These are phyloP conservation scores for Apodemia duryi DNA, from an alignment of 2,888 invertebrate genomes.

Conservation along the genomic window DNA sequence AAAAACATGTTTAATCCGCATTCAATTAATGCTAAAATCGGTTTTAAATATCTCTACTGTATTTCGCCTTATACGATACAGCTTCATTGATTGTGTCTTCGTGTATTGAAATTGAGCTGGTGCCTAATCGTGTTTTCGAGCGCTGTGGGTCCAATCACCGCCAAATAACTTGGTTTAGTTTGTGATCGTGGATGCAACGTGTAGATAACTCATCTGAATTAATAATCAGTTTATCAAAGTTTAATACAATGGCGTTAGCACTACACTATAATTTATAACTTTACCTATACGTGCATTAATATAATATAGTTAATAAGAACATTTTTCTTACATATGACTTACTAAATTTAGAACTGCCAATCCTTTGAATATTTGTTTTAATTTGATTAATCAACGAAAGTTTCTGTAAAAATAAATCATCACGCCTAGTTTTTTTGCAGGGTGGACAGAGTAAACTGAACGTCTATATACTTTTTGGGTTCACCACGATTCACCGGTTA, in stretches of 20 bases:
- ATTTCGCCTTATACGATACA: constrained; percentile 9
- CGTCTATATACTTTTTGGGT: too few relatives aligned
- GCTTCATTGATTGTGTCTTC: constrained; percentile 28
- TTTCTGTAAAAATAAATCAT: too few relatives aligned
- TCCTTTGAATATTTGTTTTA: too few relatives aligned
- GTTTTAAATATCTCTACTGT: neutral
- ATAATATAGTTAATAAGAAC: too few relatives aligned
- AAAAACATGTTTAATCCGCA: too few relatives aligned
- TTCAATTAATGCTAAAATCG: neutral
- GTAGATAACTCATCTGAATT: constrained; percentile 7
- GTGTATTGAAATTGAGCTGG: constrained; percentile 40
- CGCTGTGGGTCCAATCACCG: constrained; percentile 64
- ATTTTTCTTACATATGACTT: too few relatives aligned
- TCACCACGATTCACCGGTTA: too few relatives aligned
- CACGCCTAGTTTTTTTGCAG: too few relatives aligned
- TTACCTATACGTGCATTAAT: too few relatives aligned
- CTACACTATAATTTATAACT: neutral
- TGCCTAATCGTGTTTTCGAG: constrained; percentile 58
- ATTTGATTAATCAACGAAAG: too few relatives aligned
- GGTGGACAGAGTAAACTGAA: too few relatives aligned
- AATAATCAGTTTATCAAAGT: constrained; percentile 1
- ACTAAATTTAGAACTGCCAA: too few relatives aligned
- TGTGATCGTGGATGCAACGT: constrained; percentile 41
- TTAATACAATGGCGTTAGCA: neutral
- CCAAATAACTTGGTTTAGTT: constrained; percentile 60